Base-by-base conservation (phyloP, 53 echinoderm and acorn worm genomes). In the Zoroaster sp. region DNA sequence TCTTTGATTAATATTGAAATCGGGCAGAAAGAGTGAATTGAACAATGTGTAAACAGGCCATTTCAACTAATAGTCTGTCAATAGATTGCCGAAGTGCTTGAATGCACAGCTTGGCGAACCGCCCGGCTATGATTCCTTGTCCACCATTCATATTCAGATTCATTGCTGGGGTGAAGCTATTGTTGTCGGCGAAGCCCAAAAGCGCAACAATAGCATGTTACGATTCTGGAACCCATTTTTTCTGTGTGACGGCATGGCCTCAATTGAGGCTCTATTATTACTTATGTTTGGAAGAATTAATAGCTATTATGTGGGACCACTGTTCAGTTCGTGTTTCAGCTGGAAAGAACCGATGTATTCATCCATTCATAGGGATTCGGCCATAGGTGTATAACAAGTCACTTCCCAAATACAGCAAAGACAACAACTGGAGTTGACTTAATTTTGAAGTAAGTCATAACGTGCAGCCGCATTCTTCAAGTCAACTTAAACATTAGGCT, bases 1-100 rank as follows among this genome's bases (percentile, higher is more conserved):
- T 67, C 81, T 81, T 81, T 81, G 81, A 81, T 81, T 67, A 81
- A 80, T 80, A 80, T 66, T 80, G 80, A 80, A 66, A 81, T 68
- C 81, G 81, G 81, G 81, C 43, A 41, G 81, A 81, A 67, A 67
- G 66, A 42, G 80, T 81, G 81, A 80, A 80, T 80, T 5, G 81
- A 54, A 66, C 81, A 67, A 80, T 80, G 81, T 81, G 81, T 81
- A 67, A 80, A 80, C 80, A 80, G 80, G 66, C 63, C 80, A 44
- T 81, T 81, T 67, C 81, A 81, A 81, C 81, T 81, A 81, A 67
- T 81, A 67, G 81, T 81, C 42, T 42, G 18, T 67, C 37, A 81
- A 81, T 80, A 43, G 81, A 43, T 30, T 23, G 66, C 13, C 42
- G 32, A 44, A 31, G 43, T 30, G 81, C 30, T 4, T 81, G 67